Evolutionary conservation across 1,140 invertebrate genomes (phyloP), one percentile per base, ranked within the genome.

Genomic region (Uloborus diversus): DNA sequence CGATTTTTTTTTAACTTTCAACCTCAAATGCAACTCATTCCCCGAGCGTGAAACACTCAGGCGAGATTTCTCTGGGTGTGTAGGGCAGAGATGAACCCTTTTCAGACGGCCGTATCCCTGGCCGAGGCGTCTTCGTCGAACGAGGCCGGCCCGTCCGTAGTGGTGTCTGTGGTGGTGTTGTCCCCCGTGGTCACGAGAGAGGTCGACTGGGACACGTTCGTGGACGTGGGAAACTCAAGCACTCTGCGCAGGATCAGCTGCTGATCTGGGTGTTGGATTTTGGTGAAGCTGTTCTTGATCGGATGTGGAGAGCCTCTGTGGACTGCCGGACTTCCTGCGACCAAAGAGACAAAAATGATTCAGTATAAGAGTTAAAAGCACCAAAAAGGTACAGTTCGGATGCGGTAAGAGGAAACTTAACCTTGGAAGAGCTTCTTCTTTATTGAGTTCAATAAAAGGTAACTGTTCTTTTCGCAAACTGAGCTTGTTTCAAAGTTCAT

Each of bases 231-330:
- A 2, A 35, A 56, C 1, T 78, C 73, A 30, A 79, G 20, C 1
- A 69, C 76, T 27, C 76, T 28, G 2, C 76, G 28, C 23, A 79
- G 42, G 20, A 79, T 79, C 11, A 79, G 33, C n/a, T 79, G 64
- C 33, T 79, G 76, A 5, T 79, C 76, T 0, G 76, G 76, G 23
- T 69, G 49, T 0, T 68, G 51, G 28, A 79, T 13, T 28, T 79
- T 79, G 20, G 76, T 79, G 42, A 59, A 82, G 33, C 37, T 83
- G 35, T 82, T 83, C 25, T 80, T 80, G 4, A 83, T 80, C 13
- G 82, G 82, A 59, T 83, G 82, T 13, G 82, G 82, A 7, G 82
- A 83, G 7, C 82, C 82, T 35, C 68, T 59, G 57, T 81, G 81
- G n/a, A 69, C 42, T 1, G 81, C 64, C 4, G 76, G 53, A 23